phyloP scores from a whole-genome alignment of 2,113 vertebrate genomes.

The Epinephelus moara region DNA sequence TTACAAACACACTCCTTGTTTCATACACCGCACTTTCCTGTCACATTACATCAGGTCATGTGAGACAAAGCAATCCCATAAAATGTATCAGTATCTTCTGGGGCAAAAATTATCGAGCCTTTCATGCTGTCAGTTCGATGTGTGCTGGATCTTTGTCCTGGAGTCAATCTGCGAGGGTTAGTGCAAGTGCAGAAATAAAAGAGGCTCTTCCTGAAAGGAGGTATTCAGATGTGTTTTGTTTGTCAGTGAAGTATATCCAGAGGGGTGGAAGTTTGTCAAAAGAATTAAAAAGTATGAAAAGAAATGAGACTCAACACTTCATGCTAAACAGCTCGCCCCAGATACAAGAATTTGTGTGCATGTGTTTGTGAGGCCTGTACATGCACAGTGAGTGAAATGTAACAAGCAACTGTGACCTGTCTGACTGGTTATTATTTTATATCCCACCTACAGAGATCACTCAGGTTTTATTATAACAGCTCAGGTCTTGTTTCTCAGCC shows the following conservation, averaged over 20 bases:
- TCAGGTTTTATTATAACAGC: background rate
- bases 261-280: constrained; percentile 66
- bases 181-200: constrained; percentile 35
- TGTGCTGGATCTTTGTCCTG: constrained; percentile 50
- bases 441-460: background rate
- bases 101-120: constrained; percentile 40
- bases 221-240: constrained; percentile 56
- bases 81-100: constrained; percentile 46
- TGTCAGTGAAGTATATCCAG: constrained; percentile 52
- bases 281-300: constrained; percentile 65
- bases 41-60: constrained; percentile 54
- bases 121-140: constrained; percentile 56
- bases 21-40: constrained; percentile 26
- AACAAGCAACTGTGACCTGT: background rate
- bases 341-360: constrained; percentile 22
- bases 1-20: constrained; percentile 30
- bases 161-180: constrained; percentile 44
- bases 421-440: background rate
- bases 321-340: constrained; percentile 63
- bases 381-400: background rate
- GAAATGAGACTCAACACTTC: constrained; percentile 54
- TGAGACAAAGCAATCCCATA: constrained; percentile 45
- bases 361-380: constrained; percentile 3
- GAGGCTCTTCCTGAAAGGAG: constrained; percentile 34
- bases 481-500: background rate